Percentiles rank a stretch among this genome's conserved stretches.
phyloP scores from a whole-genome alignment of 2,888 invertebrate genomes.

The Chloroclystis v-ata region DNA sequence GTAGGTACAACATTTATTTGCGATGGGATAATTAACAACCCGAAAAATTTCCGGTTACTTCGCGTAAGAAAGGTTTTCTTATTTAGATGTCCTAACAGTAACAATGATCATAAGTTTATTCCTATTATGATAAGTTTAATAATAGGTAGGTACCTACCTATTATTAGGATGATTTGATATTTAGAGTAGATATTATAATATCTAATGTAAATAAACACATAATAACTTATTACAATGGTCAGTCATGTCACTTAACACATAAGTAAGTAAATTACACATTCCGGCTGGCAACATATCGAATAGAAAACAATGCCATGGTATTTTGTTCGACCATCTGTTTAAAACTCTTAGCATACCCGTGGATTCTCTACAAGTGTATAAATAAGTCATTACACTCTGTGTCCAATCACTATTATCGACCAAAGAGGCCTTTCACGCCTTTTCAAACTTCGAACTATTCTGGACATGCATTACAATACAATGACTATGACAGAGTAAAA shows the following conservation, averaged over 20 bases:
- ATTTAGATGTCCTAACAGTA: too few relatives aligned
- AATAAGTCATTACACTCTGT: slow-evolving; percentile 34
- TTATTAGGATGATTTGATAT: too few relatives aligned
- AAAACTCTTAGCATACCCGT: slow-evolving; percentile 9
- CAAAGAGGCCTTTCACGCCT: slow-evolving; percentile 50
- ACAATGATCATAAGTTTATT: too few relatives aligned
- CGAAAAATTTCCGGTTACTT: too few relatives aligned
- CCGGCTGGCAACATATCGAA: neutral
- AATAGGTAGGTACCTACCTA: too few relatives aligned
- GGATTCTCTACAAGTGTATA: slow-evolving; percentile 25
- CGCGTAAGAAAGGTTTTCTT: too few relatives aligned
- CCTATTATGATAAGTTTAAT: too few relatives aligned
- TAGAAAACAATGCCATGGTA: slow-evolving; percentile 3
- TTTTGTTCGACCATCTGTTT: slow-evolving; percentile 17
- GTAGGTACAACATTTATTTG: too few relatives aligned
- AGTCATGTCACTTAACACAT: neutral
- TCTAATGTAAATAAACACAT: too few relatives aligned
- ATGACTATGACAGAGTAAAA: slow-evolving; percentile 41
- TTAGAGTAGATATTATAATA: too few relatives aligned
- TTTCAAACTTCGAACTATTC: slow-evolving; percentile 37
- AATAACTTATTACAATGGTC: too few relatives aligned
- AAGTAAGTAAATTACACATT: neutral
- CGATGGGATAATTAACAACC: too few relatives aligned
- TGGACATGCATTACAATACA: slow-evolving; percentile 51
- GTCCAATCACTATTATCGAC: slow-evolving; percentile 39